These are phyloP conservation scores for Thamnaconus septentrionalis DNA, from an alignment of 2,113 vertebrate genomes.

Conservation along the genomic window DNA sequence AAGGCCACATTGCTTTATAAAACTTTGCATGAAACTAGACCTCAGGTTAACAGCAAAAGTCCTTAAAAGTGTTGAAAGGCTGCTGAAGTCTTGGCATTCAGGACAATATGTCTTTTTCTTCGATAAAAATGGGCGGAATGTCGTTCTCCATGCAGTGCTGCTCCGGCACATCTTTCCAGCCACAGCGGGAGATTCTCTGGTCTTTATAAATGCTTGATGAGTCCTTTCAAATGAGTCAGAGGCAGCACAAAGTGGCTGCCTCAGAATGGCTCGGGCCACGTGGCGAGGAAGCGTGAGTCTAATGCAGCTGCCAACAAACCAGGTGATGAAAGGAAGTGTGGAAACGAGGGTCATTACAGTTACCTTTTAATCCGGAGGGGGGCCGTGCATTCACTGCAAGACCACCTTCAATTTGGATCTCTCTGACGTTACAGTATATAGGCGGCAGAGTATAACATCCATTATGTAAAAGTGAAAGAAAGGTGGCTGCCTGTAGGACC, in stretches of 20 bases:
- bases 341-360: slow-evolving; percentile 37
- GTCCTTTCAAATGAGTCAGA: slow-evolving; percentile 56
- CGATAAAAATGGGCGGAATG: slow-evolving; percentile 3
- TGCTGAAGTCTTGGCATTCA: slow-evolving; percentile 1
- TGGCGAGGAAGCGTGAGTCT: slow-evolving; percentile 31
- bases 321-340: slow-evolving; percentile 43
- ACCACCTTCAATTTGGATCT: slow-evolving; percentile 41
- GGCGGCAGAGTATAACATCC: slow-evolving; percentile 11
- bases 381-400: slow-evolving; percentile 28
- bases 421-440: slow-evolving; percentile 20
- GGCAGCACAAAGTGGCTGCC: slow-evolving; percentile 51
- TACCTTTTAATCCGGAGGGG: slow-evolving; percentile 45
- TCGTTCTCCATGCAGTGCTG: slow-evolving; percentile 14
- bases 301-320: slow-evolving; percentile 28
- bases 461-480: not conserved
- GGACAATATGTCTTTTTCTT: slow-evolving; percentile 1
- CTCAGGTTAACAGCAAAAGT: too few species aligned
- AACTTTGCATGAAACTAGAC: too few species aligned
- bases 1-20: too few species aligned
- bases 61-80: too few species aligned
- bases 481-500: not conserved
- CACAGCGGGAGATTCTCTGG: slow-evolving; percentile 52
- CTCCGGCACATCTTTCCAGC: slow-evolving; percentile 45
- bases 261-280: slow-evolving; percentile 41
- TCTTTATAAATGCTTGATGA: slow-evolving; percentile 68